phyloP scores from a whole-genome alignment of 2,888 invertebrate species.

The Mesoligia furuncula region DNA sequence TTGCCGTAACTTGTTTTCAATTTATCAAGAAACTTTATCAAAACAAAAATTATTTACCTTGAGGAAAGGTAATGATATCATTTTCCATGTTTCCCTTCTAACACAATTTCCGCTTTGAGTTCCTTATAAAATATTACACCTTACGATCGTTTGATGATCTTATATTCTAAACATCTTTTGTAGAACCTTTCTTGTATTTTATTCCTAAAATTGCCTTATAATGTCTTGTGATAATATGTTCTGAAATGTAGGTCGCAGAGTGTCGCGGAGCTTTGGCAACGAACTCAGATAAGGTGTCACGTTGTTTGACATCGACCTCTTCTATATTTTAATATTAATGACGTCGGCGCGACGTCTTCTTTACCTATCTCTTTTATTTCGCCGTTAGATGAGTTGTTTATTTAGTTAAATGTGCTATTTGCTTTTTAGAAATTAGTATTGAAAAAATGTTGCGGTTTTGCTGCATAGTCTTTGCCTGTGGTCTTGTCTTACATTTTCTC shows the following conservation, averaged over 20 bases:
- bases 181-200: slow-evolving; percentile 23
- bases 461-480: not conserved
- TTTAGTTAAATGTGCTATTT: not conserved
- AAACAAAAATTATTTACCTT: not conserved
- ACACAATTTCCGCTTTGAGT: not conserved
- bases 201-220: slow-evolving; percentile 31
- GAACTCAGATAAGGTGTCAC: slow-evolving; percentile 48
- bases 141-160: not conserved
- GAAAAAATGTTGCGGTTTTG: not conserved
- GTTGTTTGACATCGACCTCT: slow-evolving; percentile 43
- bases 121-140: slow-evolving; percentile 1
- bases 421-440: not conserved
- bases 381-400: not conserved
- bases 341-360: slow-evolving; percentile 7
- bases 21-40: not conserved
- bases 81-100: not conserved
- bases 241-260: slow-evolving; percentile 51
- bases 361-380: slow-evolving; percentile 14
- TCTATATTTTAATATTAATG: slow-evolving; percentile 52
- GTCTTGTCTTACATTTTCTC: not conserved
- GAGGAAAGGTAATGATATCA: not conserved
- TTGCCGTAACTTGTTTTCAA: not conserved
- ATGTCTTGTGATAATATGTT: slow-evolving; percentile 41
- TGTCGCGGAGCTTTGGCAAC: slow-evolving; percentile 43
- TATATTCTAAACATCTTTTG: slow-evolving; percentile 2